Base-by-base conservation (phyloP, 2,888 invertebrate genomes). In the Psococerastis gibbosa region DNA sequence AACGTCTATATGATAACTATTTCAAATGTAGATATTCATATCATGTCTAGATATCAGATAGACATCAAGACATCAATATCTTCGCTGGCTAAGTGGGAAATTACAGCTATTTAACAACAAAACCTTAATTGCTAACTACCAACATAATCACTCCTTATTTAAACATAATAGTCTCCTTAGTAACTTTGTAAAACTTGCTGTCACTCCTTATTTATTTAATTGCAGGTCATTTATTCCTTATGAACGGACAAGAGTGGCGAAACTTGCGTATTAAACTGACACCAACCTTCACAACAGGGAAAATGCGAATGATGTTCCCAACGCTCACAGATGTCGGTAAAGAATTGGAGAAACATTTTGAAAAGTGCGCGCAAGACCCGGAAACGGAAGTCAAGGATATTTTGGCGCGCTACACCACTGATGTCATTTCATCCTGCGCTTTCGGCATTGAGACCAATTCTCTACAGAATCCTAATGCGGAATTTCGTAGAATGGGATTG, bases 281-380 rank as follows among this genome's bases (percentile, higher is more conserved):
- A 2, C 60, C 62, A n/a, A 57, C 60, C 3, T 63, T 62, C 46
- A 62, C 62, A 1, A 55, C 60, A 1, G 60, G 60, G 8, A 61
- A 60, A 46, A 54, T 63, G 49, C 62, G 60, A 45, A 51, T 52
- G 42, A 57, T 62, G 55, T 60, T 57, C 22, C 47, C 51, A 2
- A 48, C 54, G 1, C 45, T 61, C 9, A 49, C 50, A n/a, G 54
- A 55, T 2, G 51, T 52, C 18, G 55, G 55, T 1, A 50, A 54
- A 15, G 49, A 50, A 23, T 45, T 60, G 11, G 22, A 35, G 2
- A 22, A 35, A n/a, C 43, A 46, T 31, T 45, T 53, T 3, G 43
- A 49, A 6, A 41, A 51, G 8, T 33, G 32, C 5, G 41, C 45
- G 0, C 35, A 47, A 8, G 44, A 32, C 22, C 35, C 50, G 6